Evolutionary conservation across 1,140 invertebrate species (phyloP).

Genomic region (Rhopalosiphum padi): DNA sequence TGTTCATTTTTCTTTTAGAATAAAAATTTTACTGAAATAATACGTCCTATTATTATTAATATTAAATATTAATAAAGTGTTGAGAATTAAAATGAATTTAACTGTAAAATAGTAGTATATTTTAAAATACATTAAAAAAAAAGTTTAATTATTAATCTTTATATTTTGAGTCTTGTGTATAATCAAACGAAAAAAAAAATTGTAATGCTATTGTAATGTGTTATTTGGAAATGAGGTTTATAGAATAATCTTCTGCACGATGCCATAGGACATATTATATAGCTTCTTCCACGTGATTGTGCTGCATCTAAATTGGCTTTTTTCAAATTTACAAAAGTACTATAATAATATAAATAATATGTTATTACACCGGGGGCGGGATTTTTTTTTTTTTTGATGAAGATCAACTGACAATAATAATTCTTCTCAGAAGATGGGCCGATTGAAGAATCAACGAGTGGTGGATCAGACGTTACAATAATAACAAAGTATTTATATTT

Average conservation of each 20-base stretch:
- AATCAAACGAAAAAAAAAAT: background rate
- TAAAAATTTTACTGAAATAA: too few relatives aligned
- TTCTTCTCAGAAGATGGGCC: background rate
- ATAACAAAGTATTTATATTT: background rate
- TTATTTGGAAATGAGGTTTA: background rate
- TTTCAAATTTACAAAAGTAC: background rate
- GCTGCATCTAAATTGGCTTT: background rate
- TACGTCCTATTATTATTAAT: too few relatives aligned
- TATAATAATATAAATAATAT: background rate
- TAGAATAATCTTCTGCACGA: background rate
- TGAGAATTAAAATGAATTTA: background rate
- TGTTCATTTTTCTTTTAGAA: too few relatives aligned
- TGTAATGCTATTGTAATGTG: too few relatives aligned
- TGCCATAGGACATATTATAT: background rate
- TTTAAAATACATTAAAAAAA: background rate
- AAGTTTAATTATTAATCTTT: background rate
- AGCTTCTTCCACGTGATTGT: background rate
- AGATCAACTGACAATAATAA: background rate
- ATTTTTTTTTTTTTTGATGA: background rate
- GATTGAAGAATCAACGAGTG: background rate
- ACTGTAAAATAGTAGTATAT: background rate
- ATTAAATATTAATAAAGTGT: too few relatives aligned
- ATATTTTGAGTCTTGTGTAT: background rate
- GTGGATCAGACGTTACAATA: background rate
- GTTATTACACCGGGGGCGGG: background rate